phyloP scores from a whole-genome alignment of 1,140 invertebrate genomes.

The Bacillus rossius region DNA sequence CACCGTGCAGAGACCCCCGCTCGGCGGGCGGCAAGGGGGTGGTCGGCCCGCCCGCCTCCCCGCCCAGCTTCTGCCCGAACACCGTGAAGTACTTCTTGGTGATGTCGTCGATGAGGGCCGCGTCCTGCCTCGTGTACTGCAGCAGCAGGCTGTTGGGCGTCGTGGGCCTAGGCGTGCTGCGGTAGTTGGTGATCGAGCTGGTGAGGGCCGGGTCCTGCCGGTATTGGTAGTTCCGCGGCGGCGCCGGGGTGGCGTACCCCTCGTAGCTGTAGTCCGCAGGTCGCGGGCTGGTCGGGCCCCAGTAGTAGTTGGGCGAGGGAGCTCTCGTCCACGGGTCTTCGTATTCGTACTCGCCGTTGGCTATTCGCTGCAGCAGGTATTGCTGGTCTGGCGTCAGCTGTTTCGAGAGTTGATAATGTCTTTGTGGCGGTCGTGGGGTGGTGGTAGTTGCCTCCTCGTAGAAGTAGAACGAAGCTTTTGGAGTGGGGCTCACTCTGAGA shows the following conservation, averaged over 20 bases:
- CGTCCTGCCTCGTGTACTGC: conserved; percentile 62
- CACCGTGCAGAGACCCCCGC: conserved; percentile 37
- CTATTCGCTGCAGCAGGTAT: neutral
- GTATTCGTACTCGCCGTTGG: neutral
- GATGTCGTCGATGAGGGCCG: conserved; percentile 62
- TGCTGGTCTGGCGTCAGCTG: neutral
- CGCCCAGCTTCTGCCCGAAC: conserved; percentile 62
- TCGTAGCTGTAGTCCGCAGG: neutral
- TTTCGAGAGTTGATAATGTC: neutral
- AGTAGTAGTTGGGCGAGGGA: neutral
- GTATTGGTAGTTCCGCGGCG: conserved; percentile 28
- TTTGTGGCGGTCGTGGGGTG: neutral
- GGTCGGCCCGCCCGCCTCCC: conserved; percentile 21
- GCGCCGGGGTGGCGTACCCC: neutral
- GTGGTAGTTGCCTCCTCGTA: conserved; percentile 31
- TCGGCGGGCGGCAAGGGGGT: conserved; percentile 23
- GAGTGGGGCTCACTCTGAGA: neutral
- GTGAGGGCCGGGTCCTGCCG: conserved; percentile 41
- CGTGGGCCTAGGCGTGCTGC: conserved; percentile 39
- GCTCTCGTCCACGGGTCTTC: neutral
- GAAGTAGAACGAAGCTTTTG: conserved; percentile 29
- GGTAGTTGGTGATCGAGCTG: conserved; percentile 37
- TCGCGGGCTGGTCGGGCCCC: neutral
- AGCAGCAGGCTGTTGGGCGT: neutral
- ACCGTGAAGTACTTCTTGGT: conserved; percentile 70